Conservation (phyloP, 1,140 invertebrate genomes). For the Luehdorfia chinensis region DNA sequence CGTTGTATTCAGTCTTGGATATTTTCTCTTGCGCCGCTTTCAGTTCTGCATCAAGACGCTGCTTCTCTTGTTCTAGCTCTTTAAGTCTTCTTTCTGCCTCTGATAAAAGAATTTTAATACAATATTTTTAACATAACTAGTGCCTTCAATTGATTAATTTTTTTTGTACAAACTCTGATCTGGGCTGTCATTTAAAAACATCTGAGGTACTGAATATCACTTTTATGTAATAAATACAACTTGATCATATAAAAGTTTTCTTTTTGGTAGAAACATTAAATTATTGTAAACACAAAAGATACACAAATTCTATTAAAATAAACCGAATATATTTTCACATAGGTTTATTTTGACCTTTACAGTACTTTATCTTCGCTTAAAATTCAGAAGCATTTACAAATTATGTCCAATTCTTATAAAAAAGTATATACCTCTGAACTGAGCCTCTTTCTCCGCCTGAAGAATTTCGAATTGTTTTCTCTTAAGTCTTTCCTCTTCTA, state of each 20-base stretch:
- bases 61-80: conserved; percentile 83
- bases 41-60: conserved; percentile 82
- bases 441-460: conserved; percentile 84
- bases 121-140: too few relatives aligned
- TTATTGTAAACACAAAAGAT: neutral
- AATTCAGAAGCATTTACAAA: too few relatives aligned
- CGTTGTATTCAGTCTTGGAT: conserved; percentile 80
- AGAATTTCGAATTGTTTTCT: conserved; percentile 84
- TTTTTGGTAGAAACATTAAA: neutral
- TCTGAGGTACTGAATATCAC: conserved; percentile 22
- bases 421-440: conserved; percentile 73
- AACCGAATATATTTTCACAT: too few relatives aligned
- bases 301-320: too few relatives aligned
- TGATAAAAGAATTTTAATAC: too few relatives aligned
- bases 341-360: too few relatives aligned
- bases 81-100: conserved; percentile 82
- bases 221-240: too few relatives aligned
- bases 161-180: too few relatives aligned
- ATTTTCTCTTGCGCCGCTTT: conserved; percentile 82
- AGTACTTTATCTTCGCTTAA: too few relatives aligned
- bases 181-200: too few relatives aligned
- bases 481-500: conserved; percentile 86
- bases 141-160: too few relatives aligned
- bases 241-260: neutral
- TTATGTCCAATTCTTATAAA: too few relatives aligned